Conservation (phyloP, 2,888 invertebrate genomes). For the Apodemia hepburni region DNA sequence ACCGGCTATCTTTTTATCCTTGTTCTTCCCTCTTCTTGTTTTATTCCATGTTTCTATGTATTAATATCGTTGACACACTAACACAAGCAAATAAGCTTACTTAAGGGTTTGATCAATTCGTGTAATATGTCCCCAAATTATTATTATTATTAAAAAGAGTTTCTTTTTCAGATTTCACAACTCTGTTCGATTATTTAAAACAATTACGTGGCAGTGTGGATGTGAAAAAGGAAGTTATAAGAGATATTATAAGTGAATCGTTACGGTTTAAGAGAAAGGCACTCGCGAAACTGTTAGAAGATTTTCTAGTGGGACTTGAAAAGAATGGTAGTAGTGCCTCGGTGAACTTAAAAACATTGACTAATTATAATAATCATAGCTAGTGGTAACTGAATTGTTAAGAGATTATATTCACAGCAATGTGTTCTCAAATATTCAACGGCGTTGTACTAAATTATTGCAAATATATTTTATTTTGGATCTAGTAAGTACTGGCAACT, state of each 20-base stretch:
- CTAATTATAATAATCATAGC: constrained; percentile 65
- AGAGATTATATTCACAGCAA: constrained; percentile 18
- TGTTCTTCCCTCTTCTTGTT: no score
- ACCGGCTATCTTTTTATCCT: no score
- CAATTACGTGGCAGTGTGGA: constrained; percentile 85
- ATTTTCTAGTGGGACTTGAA: constrained; percentile 78
- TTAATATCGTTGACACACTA: no score
- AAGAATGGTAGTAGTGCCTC: constrained; percentile 73
- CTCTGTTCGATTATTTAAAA: constrained; percentile 85
- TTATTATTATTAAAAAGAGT: background rate
- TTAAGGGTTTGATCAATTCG: no score
- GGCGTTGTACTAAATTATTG: constrained; percentile 8
- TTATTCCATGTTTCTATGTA: no score
- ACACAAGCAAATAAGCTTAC: no score
- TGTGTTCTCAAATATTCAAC: constrained; percentile 8
- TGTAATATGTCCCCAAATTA: no score
- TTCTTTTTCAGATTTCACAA: constrained; percentile 82
- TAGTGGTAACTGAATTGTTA: constrained; percentile 46
- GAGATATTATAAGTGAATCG: constrained; percentile 87
- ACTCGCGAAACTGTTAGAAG: constrained; percentile 84
- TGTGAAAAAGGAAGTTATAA: constrained; percentile 84
- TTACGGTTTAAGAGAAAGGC: constrained; percentile 88
- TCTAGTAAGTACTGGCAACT: background rate
- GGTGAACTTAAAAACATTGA: constrained; percentile 53
- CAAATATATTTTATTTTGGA: constrained; percentile 4